A percentile compares a stretch with the other conserved stretches of the same genome.
Conservation (phyloP, 2,888 invertebrate species). For the Cheilosia vulpina region DNA sequence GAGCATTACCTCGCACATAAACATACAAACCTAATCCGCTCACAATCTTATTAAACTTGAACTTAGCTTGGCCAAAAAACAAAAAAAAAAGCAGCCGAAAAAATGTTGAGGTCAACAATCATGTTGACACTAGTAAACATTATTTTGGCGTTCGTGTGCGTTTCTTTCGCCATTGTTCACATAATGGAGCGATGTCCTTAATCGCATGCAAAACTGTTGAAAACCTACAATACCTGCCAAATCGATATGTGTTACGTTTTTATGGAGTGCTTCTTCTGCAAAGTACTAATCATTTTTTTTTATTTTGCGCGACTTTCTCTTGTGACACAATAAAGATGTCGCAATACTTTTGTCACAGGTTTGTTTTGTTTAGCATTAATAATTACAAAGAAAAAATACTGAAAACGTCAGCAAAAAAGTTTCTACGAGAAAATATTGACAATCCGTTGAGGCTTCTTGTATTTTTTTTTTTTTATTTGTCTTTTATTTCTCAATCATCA, state of each 20-base stretch:
- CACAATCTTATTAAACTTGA: slow-evolving; percentile 7
- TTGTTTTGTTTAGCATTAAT: slow-evolving; percentile 44
- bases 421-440: slow-evolving; percentile 42
- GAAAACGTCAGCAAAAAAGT: slow-evolving; percentile 1
- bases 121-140: neutral
- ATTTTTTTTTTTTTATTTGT: neutral
- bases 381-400: slow-evolving; percentile 8
- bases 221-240: neutral
- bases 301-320: slow-evolving; percentile 52
- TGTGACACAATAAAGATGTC: slow-evolving; percentile 52
- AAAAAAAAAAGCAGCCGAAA: neutral
- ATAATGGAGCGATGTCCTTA: neutral
- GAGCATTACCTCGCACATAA: neutral
- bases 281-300: neutral
- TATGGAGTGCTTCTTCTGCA: neutral
- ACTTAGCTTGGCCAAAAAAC: neutral
- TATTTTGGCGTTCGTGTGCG: neutral
- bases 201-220: neutral
- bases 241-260: neutral
- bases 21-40: neutral
- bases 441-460: neutral
- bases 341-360: slow-evolving; percentile 39
- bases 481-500: slow-evolving; percentile 47
- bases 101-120: neutral
- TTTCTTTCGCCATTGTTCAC: neutral